Conservation (phyloP, 2,113 vertebrate genomes). For the Pomatorhinus ruficollis region DNA sequence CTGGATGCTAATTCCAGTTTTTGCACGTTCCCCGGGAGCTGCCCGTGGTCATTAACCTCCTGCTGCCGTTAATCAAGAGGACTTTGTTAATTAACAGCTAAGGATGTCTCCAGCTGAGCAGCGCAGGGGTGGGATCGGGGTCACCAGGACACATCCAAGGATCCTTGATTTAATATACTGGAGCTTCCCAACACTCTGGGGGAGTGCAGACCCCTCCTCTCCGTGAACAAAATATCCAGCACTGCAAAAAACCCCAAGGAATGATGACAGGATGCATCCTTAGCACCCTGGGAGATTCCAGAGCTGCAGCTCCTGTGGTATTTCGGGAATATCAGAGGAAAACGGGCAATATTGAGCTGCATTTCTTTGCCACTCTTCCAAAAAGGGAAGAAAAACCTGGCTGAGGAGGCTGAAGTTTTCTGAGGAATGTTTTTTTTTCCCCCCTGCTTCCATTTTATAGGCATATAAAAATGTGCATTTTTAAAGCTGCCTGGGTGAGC, state of each 20-base stretch:
- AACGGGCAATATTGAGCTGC: rapidly evolving
- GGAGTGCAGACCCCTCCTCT: not conserved
- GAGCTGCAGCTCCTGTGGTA: not conserved
- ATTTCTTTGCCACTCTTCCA: not conserved
- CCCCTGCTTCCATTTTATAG: not conserved
- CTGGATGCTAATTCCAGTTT: not conserved
- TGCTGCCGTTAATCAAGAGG: not conserved
- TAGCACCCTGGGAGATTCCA: rapidly evolving
- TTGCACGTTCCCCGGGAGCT: not conserved
- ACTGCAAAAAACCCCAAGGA: not conserved
- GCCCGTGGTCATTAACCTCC: not conserved
- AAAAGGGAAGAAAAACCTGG: not conserved
- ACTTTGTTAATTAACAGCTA: not conserved
- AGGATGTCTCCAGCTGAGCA: not conserved
- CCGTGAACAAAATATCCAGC: rapidly evolving
- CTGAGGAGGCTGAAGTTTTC: not conserved
- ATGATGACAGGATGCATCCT: not conserved
- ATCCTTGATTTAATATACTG: not conserved
- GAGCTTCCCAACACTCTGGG: not conserved
- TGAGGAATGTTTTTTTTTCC: not conserved
- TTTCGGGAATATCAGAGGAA: not conserved
- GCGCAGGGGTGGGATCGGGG: rapidly evolving
- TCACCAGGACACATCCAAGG: rapidly evolving
- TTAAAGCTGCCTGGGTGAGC: not conserved
- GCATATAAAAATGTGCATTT: not conserved